Evolutionary conservation across 2,113 vertebrate species (phyloP).

Genomic region (Pseudopodoces humilis): DNA sequence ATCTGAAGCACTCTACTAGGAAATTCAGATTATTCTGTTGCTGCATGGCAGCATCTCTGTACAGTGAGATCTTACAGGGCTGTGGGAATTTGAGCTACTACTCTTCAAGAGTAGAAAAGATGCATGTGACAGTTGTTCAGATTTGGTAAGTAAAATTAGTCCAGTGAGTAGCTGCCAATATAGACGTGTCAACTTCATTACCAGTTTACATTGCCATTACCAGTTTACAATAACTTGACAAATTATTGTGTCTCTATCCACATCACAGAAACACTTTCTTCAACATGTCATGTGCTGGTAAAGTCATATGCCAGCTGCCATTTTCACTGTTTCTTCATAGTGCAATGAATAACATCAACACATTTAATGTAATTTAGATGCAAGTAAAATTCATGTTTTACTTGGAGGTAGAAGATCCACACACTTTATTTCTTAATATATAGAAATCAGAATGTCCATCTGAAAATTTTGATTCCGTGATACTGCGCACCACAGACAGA

Average conservation of each 20-base stretch:
- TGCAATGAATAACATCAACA: not conserved
- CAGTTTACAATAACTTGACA: not conserved
- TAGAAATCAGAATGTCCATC: not conserved
- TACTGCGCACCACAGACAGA: fast-evolving
- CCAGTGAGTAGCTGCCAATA: not conserved
- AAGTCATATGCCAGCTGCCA: not conserved
- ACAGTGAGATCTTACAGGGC: not conserved
- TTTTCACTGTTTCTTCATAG: not conserved
- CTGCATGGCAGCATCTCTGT: not conserved
- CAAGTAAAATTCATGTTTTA: not conserved
- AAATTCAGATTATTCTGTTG: not conserved
- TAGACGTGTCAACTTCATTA: not conserved
- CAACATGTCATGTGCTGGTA: not conserved
- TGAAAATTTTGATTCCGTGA: not conserved
- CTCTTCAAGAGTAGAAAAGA: not conserved
- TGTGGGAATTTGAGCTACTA: not conserved
- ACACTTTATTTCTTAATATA: not conserved
- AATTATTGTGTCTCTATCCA: not conserved
- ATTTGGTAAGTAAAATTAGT: not conserved
- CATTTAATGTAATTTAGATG: not conserved
- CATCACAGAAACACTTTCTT: not conserved
- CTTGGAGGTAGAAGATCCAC: not conserved
- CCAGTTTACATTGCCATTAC: too few species aligned
- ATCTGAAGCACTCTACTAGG: not conserved
- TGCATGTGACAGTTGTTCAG: not conserved